Conservation (phyloP, 2,888 invertebrate species). For the Drosophila anomelani region DNA sequence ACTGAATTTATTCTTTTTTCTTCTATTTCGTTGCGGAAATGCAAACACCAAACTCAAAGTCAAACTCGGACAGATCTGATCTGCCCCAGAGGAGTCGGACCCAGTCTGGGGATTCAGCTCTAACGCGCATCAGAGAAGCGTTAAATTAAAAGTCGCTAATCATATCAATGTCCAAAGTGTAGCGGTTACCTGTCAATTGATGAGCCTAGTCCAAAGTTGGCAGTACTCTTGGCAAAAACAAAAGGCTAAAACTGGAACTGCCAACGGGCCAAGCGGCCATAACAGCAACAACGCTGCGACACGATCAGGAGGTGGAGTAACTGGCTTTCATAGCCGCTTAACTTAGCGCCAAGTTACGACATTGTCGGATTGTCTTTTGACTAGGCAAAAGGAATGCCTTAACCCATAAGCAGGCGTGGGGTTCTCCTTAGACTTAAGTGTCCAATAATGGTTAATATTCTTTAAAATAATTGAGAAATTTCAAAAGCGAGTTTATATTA, state of each 20-base stretch:
- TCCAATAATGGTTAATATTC: not conserved
- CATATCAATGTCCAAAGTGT: constrained; percentile 71
- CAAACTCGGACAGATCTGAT: constrained; percentile 26
- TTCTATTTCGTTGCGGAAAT: constrained; percentile 58
- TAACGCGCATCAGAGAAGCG: constrained; percentile 50
- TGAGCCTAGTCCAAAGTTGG: constrained; percentile 30
- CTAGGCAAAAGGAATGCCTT: constrained; percentile 44
- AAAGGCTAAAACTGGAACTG: constrained; percentile 49
- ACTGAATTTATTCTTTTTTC: constrained; percentile 2
- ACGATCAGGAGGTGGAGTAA: constrained; percentile 37
- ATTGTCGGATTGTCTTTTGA: constrained; percentile 49
- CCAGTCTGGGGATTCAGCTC: constrained; percentile 20
- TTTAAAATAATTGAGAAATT: not conserved
- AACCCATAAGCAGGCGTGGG: constrained; percentile 13
- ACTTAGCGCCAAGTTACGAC: constrained; percentile 49
- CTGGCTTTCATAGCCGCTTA: constrained; percentile 52
- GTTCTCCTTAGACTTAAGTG: not conserved
- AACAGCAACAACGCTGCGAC: constrained; percentile 1
- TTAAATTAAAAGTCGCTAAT: constrained; percentile 65
- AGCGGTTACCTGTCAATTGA: constrained; percentile 74
- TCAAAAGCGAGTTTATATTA: not conserved
- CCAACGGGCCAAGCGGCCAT: constrained; percentile 41
- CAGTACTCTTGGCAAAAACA: constrained; percentile 15
- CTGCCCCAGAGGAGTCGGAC: constrained; percentile 23
- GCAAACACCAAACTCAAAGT: constrained; percentile 22